These are phyloP conservation scores for Ischnura elegans DNA, from an alignment of 2,888 invertebrate genomes.

Conservation along the genomic window DNA sequence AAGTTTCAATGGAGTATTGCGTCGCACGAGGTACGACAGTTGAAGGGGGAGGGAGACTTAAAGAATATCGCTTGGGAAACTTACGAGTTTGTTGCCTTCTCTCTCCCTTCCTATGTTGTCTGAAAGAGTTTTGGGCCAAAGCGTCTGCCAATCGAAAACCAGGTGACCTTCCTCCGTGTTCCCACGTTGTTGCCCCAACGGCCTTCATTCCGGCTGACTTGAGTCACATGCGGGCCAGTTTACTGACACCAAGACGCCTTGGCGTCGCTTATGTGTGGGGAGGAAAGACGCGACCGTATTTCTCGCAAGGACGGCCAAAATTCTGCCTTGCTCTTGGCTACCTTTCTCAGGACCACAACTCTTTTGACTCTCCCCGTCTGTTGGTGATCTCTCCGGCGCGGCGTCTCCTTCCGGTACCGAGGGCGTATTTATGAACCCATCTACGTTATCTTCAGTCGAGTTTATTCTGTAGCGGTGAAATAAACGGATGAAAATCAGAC, in stretches of 20 bases:
- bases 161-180: background rate
- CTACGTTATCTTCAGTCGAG: no score
- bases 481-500: no score
- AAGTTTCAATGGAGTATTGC: no score
- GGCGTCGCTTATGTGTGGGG: background rate
- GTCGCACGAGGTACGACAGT: no score
- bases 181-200: background rate
- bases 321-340: background rate
- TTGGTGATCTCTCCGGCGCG: no score
- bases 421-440: no score
- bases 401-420: no score
- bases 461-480: no score
- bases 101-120: background rate
- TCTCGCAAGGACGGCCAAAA: constrained; percentile 1
- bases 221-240: background rate
- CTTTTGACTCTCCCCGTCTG: background rate
- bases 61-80: no score
- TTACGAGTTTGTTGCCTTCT: no score
- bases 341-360: background rate
- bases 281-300: background rate
- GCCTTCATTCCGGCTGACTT: background rate
- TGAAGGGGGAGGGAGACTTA: no score
- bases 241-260: background rate
- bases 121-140: background rate
- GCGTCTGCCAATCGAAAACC: background rate